Base-by-base conservation (phyloP, 64 coral and sea anemone species). In the Montipora foliosa region DNA sequence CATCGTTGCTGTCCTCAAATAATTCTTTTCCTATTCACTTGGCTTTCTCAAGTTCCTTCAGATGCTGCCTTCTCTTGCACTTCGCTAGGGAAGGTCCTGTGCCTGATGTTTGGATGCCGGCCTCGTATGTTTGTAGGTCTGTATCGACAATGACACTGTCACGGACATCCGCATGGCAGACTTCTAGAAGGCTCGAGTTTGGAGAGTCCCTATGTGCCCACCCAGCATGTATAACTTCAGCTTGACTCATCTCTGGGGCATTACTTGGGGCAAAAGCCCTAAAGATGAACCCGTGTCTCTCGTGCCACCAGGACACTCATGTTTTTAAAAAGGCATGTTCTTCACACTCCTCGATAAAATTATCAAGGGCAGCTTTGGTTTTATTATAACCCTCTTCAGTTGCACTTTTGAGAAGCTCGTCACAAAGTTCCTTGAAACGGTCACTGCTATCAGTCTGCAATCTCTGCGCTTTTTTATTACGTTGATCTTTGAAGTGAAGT, bases 401-500 rank as follows among this genome's bases (percentile, higher is more conserved):
- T n/a, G 29, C 78, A n/a, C 77, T 71, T 53, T 93, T 83, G 50
- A 93, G 53, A 79, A 88, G 91, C 80, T 64, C 8, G 50, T 5
- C 47, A 51, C 74, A 49, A 75, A 87, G 49, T 16, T 87, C 80
- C 62, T 74, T 82, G 16, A 47, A 87, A 47, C 74, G 75, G 55
- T 52, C 44, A 29, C 70, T 76, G 4, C 11, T 53, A 24, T 29
- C 25, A 29, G 25, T 29, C 1, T 29, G 25, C 25, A 29, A 29
- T 29, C 1, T 29, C 25, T 29, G 25, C 25, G 25, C 25, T 29
- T 29, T 29, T 29, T 29, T 29, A 29, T 29, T 29, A 1, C 1
- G 25, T 29, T 10, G 80, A 55, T 87, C 20, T 69, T 71, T 87
- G 49, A 93, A 93, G 57, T 93, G 91, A 29, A 93, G 79, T 69